Evolutionary conservation across 1,140 invertebrate genomes (phyloP).

Genomic region (Colletes gigas): DNA sequence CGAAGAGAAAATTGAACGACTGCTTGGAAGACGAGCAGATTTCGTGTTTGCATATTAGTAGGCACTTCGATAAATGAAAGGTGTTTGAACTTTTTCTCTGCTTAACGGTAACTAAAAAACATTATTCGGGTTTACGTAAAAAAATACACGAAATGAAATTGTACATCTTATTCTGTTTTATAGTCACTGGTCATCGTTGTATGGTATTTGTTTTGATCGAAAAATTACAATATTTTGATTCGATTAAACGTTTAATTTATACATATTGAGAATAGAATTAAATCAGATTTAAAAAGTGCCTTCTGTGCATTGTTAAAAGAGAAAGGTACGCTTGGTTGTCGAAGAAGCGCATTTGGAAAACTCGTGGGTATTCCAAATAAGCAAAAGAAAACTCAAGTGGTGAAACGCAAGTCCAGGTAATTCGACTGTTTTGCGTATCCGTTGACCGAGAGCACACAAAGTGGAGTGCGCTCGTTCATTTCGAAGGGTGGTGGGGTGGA

Average conservation of each 20-base stretch:
- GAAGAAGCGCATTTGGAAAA: not conserved
- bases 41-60: not conserved
- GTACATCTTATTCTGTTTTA: no score
- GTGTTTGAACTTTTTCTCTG: not conserved
- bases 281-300: no score
- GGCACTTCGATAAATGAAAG: not conserved
- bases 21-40: not conserved
- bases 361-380: not conserved
- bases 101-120: no score
- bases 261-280: no score
- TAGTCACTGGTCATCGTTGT: no score
- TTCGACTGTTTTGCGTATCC: slow-evolving; percentile 49
- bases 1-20: not conserved
- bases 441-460: slow-evolving; percentile 50
- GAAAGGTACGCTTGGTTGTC: no score
- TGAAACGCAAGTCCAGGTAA: slow-evolving; percentile 23
- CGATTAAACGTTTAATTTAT: no score
- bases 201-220: no score
- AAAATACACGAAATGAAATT: no score
- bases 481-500: slow-evolving; percentile 52
- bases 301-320: not conserved
- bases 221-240: no score
- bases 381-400: not conserved
- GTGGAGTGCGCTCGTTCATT: slow-evolving; percentile 51
- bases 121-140: no score